These are phyloP conservation scores for Dromococcyx pavoninus DNA, from an alignment of 2,797 vertebrate species.

Conservation along the genomic window DNA sequence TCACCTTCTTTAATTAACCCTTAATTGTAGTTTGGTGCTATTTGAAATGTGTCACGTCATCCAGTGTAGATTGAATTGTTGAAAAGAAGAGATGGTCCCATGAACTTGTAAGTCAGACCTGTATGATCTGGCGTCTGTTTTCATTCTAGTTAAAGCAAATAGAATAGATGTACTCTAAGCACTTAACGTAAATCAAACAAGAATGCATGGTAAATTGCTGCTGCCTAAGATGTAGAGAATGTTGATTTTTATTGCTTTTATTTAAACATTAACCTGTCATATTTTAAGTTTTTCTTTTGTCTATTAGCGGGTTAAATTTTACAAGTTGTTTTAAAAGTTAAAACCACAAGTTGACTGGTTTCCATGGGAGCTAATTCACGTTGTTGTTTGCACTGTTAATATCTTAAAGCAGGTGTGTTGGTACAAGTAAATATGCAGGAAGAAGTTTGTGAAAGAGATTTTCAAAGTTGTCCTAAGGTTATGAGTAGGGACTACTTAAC, in stretches of 20 bases:
- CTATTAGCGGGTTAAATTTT: slow-evolving; percentile 10
- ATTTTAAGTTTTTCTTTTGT: not conserved
- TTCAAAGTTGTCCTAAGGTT: not conserved
- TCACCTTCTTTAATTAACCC: not conserved
- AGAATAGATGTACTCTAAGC: not conserved
- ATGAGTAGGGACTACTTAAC: not conserved
- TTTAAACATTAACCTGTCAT: not conserved
- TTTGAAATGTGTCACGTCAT: not conserved
- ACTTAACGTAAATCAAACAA: not conserved
- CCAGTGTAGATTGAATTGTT: not conserved
- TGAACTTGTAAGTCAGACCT: not conserved
- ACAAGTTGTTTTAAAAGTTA: slow-evolving; percentile 26
- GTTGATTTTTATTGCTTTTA: not conserved
- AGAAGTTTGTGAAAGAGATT: not conserved
- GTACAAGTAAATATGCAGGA: not conserved
- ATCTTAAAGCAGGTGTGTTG: not conserved
- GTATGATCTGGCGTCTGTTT: too few relatives aligned
- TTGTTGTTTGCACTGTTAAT: slow-evolving; percentile 25
- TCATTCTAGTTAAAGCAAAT: too few relatives aligned
- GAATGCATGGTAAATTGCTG: not conserved
- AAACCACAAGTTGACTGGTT: slow-evolving; percentile 48
- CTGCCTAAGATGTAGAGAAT: not conserved
- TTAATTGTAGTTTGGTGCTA: not conserved
- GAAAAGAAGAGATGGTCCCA: not conserved
- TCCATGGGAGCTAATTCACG: slow-evolving; percentile 64